Evolutionary conservation across 2,797 vertebrate genomes (phyloP).

Genomic region (Enteromius afrohamiltoni): DNA sequence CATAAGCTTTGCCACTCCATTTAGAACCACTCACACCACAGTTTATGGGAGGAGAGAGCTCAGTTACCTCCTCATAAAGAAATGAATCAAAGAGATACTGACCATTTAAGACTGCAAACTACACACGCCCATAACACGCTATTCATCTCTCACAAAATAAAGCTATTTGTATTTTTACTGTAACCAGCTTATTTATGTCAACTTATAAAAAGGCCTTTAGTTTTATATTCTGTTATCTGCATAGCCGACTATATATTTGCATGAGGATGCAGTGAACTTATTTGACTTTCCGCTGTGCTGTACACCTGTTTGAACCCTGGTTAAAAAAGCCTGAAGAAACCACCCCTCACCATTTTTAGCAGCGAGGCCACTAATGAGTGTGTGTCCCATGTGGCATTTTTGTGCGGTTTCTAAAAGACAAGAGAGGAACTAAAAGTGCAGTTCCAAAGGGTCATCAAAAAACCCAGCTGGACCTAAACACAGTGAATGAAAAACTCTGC

Average conservation of each 20-base stretch:
- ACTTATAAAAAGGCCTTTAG: background rate
- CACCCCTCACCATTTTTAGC: constrained; percentile 71
- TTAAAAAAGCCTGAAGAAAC: constrained; percentile 58
- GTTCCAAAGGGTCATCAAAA: constrained; percentile 22
- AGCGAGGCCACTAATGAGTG: constrained; percentile 69
- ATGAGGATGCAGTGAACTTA: constrained; percentile 11
- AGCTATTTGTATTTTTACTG: constrained; percentile 27
- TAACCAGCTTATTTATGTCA: constrained; percentile 9
- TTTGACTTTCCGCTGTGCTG: constrained; percentile 52
- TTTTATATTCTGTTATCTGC: background rate
- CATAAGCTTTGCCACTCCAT: constrained; percentile 66
- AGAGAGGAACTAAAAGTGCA: constrained; percentile 25
- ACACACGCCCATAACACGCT: constrained; percentile 19
- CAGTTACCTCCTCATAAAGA: constrained; percentile 41
- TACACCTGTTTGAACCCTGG: constrained; percentile 70
- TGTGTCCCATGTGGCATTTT: constrained; percentile 60
- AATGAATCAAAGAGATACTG: constrained; percentile 39
- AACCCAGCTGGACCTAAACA: constrained; percentile 7
- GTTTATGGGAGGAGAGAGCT: constrained; percentile 55
- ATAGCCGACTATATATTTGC: background rate
- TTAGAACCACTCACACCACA: constrained; percentile 68
- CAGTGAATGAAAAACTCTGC: background rate
- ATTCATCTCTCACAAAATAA: constrained; percentile 23
- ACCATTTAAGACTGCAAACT: constrained; percentile 10
- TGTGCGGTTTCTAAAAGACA: constrained; percentile 37